Evolutionary conservation across 1,140 invertebrate genomes (phyloP), one percentile per base, ranked within the genome.

Genomic region (Phocides pigmalion): DNA sequence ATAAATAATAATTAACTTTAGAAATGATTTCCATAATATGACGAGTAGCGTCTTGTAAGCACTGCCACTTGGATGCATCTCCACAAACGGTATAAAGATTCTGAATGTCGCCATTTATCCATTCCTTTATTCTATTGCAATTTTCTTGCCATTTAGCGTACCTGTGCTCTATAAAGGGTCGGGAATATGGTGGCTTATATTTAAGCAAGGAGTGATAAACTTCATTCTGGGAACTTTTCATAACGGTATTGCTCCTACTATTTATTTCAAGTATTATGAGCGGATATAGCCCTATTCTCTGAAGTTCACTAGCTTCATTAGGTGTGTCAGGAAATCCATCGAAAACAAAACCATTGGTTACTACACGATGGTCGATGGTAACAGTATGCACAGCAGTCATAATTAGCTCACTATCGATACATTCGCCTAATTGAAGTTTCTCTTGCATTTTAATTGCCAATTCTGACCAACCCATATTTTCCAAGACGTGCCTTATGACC

Each of bases 241-340:
- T 32, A 15, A 89, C 74, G 51, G 79, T 86, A 2, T 78, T 46
- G 19, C 82, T 58, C 44, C 78, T 66, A 17, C 84, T 78, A 61
- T 82, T 66, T 3, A 95, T 66, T 71, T 94, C 90, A 15, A 94
- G 80, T 1, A 93, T 79, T 15, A 94, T 72, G 66, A 92, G 82
- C 0, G 94, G 94, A 46, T 92, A 87, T 9, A 94, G 67, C 15
- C 90, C 92, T 14, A 91, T 35, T 62, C 89, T 86, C 4, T 76
- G 63, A 15, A 94, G 67, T 71, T 89, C 80, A 59, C 86, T 79
- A 15, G 85, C 81, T 80, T 94, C 93, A 22, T 79, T 66, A 8
- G 84, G 71, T 25, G 62, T 84, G 46, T 87, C 80, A 1, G 94
- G 94, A 81, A 94, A 93, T 6, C 93, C 94, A 73, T 94, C 94